Conservation (phyloP, 2,113 vertebrate species). For the Natator depressus region DNA sequence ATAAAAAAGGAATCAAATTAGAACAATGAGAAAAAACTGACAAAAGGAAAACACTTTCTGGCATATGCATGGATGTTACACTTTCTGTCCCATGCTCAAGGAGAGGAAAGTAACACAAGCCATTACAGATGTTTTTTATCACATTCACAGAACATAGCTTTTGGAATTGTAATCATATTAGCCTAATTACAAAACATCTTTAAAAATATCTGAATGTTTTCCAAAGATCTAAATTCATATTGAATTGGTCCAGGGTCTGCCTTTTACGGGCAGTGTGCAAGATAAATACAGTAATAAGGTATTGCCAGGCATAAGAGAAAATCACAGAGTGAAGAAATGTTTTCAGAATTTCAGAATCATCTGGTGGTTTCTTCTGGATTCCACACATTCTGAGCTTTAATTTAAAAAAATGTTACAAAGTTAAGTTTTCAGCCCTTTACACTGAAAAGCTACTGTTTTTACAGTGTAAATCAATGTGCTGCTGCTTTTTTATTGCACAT, state of each 20-base stretch:
- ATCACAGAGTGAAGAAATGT: background rate
- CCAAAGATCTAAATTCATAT: background rate
- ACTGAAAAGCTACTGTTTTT: background rate
- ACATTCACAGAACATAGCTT: background rate
- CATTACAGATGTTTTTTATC: background rate
- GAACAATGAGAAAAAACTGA: background rate
- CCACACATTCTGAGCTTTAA: background rate
- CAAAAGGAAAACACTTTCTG: constrained; percentile 27
- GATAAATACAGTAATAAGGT: background rate
- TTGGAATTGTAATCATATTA: background rate
- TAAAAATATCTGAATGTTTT: background rate
- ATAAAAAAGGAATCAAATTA: background rate
- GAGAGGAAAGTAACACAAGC: background rate
- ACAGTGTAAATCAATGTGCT: background rate
- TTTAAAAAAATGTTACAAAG: background rate
- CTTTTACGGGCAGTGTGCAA: background rate
- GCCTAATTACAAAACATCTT: background rate
- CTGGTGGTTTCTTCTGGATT: background rate
- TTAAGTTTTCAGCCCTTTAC: background rate
- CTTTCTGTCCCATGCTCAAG: background rate
- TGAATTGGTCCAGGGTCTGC: background rate
- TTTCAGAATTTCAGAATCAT: background rate
- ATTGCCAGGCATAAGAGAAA: background rate
- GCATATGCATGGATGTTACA: background rate
- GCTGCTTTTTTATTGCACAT: background rate